A percentile compares a stretch with the other conserved stretches of the same genome.
phyloP scores from a whole-genome alignment of 2,888 invertebrate genomes.

The Ryuthela nishihirai region DNA sequence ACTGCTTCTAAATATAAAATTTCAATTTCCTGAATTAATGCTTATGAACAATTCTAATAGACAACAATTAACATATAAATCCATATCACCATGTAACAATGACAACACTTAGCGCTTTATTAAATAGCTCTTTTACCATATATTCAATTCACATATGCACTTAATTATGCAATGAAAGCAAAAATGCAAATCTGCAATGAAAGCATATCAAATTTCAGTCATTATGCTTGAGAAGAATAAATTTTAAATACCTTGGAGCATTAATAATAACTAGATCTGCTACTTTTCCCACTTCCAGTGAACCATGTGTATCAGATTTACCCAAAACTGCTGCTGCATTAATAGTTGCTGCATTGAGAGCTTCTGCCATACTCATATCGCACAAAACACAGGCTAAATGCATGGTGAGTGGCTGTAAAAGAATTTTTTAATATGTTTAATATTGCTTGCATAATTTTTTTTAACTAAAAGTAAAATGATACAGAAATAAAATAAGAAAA shows the following conservation, averaged over 20 bases:
- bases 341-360: conserved; percentile 58
- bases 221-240: neutral
- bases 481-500: too few relatives aligned
- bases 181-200: neutral
- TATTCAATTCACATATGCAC: too few relatives aligned
- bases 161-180: neutral
- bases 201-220: neutral
- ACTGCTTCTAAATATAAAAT: too few relatives aligned
- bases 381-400: conserved; percentile 58
- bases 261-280: conserved; percentile 58
- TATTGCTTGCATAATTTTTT: too few relatives aligned
- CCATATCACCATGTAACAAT: too few relatives aligned
- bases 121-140: too few relatives aligned
- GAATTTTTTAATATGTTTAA: too few relatives aligned
- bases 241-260: conserved; percentile 53
- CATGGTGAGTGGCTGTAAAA: conserved; percentile 57
- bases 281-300: conserved; percentile 56
- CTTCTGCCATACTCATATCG: conserved; percentile 57
- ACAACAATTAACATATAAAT: too few relatives aligned
- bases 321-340: conserved; percentile 57
- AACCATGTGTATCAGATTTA: conserved; percentile 51
- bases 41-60: too few relatives aligned
- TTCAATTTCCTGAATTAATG: too few relatives aligned
- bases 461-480: too few relatives aligned
- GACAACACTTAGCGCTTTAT: too few relatives aligned